Evolutionary conservation across 2,888 invertebrate species (phyloP), one percentile per base, ranked within the genome.

Genomic region (Myathropa florea): DNA sequence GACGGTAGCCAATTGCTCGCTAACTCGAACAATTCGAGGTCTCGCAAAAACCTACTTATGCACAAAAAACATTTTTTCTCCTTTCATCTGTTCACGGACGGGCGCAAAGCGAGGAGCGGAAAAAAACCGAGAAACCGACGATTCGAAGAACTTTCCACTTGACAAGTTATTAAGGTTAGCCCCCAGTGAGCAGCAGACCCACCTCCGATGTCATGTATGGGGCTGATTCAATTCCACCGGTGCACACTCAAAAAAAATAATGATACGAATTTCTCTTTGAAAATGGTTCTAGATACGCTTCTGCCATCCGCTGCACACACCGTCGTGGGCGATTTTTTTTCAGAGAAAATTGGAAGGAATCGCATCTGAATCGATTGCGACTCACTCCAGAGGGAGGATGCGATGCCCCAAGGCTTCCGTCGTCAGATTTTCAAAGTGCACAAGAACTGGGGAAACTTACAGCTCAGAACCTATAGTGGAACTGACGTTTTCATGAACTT

Each of bases 401-500:
- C 2, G 64, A 72, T 68, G 46, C 80, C 65, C 55, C 64, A 39
- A 55, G 80, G 64, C 55, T 60, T 75, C 55, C 24, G 23, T 75
- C 23, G 59, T 21, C 30, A 14, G 46, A 46, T 18, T 26, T 36
- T 3, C n/a, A n/a, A 26, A 67, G 21, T n/a, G n/a, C 10, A 46
- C 64, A 36, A 53, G 36, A 59, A 57, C 23, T 23, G 55, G 28
- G 10, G n/a, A 24, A 55, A n/a, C 12, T 57, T 46, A 55, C 28
- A 28, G 33, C 33, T 4, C 30, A 59, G 28, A 39, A 73, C 72
- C 68, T 21, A 55, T 36, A 30, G 75, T 23, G 26, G 18, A 71
- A 59, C 75, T 80, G 75, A 53, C 76, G 71, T 71, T 84, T 76
- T 84, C 76, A 71, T 71, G 75, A 84, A 80, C 80, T 84, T 76